Base-by-base conservation (phyloP, 2,888 invertebrate species). In the Cephus runcator region DNA sequence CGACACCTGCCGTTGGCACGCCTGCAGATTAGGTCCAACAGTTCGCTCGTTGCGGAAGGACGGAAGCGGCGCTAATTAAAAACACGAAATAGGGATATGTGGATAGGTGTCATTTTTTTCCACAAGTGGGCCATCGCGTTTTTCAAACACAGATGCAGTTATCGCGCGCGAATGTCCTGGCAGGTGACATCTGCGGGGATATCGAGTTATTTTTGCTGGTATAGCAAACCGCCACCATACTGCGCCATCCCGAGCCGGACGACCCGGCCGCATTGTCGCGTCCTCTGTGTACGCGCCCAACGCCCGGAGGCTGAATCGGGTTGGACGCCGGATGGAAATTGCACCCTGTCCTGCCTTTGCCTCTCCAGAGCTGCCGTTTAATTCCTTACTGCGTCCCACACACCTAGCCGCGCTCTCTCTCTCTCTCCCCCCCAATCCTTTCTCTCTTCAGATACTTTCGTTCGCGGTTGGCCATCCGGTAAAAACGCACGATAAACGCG, bases 101-200 rank as follows among this genome's bases (percentile, higher is more conserved):
- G 36, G 36, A 15, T 73, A 40, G 40, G 76, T 75, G 75, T 79
- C 77, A 76, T 79, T 79, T 76, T 80, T 79, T 81, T 0, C 80
- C 77, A 80, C 77, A 82, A 82, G 80, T 83, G 83, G 80, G 78
- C 69, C 83, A 79, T 76, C 36, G 74, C 77, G 73, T 79, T 82
- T 77, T 81, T 81, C 80, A 73, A 81, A 75, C 77, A 83, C 85
- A 83, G 82, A 84, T 85, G 84, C 84, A 85, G 85, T 85, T 84
- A 84, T 85, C 83, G 80, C 77, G 77, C 79, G 81, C 79, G 79
- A 84, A 76, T 81, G 80, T 79, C 77, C 84, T 81, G 83, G 81
- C 85, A 85, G 85, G 81, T 85, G 86, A 85, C 86, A 84, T 84
- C 84, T 79, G 85, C 84, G 82, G 76, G 80, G 79, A 81, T 82